A percentile compares a stretch with the other conserved stretches of the same genome.
phyloP scores from a whole-genome alignment of 2,888 invertebrate genomes.

The Venusia cambrica region DNA sequence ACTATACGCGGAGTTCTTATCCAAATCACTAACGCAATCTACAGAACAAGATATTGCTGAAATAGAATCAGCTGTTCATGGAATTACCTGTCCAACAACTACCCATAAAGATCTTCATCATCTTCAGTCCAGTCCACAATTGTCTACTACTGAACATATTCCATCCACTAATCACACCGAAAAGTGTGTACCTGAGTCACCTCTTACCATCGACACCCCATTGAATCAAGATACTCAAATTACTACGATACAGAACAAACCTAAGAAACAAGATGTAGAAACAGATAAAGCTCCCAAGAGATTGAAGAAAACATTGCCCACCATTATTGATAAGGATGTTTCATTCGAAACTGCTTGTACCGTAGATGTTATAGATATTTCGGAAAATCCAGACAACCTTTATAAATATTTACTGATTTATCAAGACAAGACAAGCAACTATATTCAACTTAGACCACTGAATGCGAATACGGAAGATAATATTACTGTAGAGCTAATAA shows the following conservation, averaged over 20 bases:
- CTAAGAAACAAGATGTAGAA: background rate
- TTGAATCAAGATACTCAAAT: no score
- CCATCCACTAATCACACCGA: no score
- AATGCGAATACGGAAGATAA: constrained; percentile 8
- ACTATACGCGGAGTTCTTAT: background rate
- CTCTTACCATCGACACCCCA: no score
- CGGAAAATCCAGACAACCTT: constrained; percentile 2
- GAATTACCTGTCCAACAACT: no score
- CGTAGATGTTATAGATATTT: constrained; percentile 15
- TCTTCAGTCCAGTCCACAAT: no score
- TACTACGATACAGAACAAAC: no score
- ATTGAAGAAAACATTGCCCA: background rate
- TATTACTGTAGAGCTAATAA: constrained; percentile 13
- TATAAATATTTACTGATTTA: constrained; percentile 17
- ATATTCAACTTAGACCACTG: constrained; percentile 21
- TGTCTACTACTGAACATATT: no score
- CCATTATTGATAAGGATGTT: background rate
- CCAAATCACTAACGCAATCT: background rate
- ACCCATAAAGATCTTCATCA: no score
- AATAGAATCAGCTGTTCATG: no score
- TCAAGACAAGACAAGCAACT: constrained; percentile 14
- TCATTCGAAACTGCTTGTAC: constrained; percentile 7
- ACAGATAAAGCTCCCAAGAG: no score
- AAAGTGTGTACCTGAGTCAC: no score
- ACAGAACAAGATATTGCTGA: background rate